Evolutionary conservation across 2,888 invertebrate species (phyloP).

Genomic region (Pemphredon lugubris): DNA sequence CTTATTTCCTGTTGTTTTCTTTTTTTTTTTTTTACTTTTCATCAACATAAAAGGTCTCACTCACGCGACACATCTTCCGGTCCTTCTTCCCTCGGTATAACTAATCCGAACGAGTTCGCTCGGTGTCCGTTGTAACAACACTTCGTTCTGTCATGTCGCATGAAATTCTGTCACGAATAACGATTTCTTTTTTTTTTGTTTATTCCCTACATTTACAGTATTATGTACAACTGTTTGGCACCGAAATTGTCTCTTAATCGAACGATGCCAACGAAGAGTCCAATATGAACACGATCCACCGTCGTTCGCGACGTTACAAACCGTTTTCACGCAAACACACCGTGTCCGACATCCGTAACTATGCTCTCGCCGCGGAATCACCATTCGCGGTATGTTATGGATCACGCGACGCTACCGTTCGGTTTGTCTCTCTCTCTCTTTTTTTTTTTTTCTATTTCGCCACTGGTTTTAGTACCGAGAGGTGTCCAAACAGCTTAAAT

Average conservation of each 20-base stretch:
- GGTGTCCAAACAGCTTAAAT: slow-evolving; percentile 62
- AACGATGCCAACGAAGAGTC: slow-evolving; percentile 60
- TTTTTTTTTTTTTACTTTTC: too few species aligned
- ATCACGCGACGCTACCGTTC: background rate
- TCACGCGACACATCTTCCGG: too few species aligned
- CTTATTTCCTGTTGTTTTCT: too few species aligned
- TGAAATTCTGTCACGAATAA: slow-evolving; percentile 46
- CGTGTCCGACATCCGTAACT: background rate
- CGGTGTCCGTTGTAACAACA: too few species aligned
- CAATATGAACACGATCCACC: slow-evolving; percentile 52
- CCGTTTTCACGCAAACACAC: slow-evolving; percentile 1
- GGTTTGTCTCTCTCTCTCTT: background rate
- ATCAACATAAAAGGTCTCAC: too few species aligned
- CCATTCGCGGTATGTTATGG: background rate
- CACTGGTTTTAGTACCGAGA: slow-evolving; percentile 24
- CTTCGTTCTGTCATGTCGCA: slow-evolving; percentile 10
- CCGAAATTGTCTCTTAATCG: slow-evolving; percentile 68
- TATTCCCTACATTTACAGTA: slow-evolving; percentile 78
- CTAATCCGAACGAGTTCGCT: too few species aligned
- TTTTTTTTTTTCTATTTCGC: slow-evolving; percentile 1
- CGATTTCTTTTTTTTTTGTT: slow-evolving; percentile 61
- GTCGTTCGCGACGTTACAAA: slow-evolving; percentile 8
- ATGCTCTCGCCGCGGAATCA: slow-evolving; percentile 7
- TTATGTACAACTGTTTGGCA: slow-evolving; percentile 80
- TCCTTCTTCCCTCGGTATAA: too few species aligned